Percentiles rank a stretch among this genome's conserved stretches.
phyloP scores from a whole-genome alignment of 2,797 vertebrate species.

The Gastrophryne carolinensis region DNA sequence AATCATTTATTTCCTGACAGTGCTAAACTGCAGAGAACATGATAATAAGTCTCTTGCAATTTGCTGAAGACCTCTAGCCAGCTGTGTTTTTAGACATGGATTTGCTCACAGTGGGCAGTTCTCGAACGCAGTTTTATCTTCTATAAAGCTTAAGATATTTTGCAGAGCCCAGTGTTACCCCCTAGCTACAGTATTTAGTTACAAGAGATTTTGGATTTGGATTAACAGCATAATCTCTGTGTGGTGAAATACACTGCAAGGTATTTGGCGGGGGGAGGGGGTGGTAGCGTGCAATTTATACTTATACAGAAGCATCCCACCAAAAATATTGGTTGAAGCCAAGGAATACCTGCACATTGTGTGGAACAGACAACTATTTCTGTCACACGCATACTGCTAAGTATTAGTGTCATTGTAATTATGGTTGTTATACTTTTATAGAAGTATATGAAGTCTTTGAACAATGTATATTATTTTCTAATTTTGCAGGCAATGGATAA shows the following conservation, averaged over 20 bases:
- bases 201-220: conserved; percentile 2
- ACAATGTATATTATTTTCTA: too few relatives aligned
- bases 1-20: conserved; percentile 15
- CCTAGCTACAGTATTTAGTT: conserved; percentile 16
- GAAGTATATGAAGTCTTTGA: too few relatives aligned
- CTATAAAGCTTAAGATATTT: conserved; percentile 20
- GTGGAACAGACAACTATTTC: too few relatives aligned
- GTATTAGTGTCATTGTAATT: too few relatives aligned
- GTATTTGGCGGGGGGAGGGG: not conserved
- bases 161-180: not conserved
- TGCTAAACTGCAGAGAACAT: not conserved
- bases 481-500: too few relatives aligned
- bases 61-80: conserved; percentile 20
- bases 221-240: not conserved
- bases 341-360: too few relatives aligned
- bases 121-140: conserved; percentile 22
- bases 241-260: not conserved
- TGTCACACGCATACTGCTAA: too few relatives aligned
- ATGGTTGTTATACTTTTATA: too few relatives aligned
- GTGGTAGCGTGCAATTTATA: too few relatives aligned
- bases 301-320: too few relatives aligned
- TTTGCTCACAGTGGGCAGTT: conserved; percentile 7
- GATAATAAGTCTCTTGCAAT: not conserved
- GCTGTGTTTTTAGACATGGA: conserved; percentile 31
- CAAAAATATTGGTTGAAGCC: too few relatives aligned